phyloP scores from a whole-genome alignment of 2,113 vertebrate genomes.

The Mustelus asterias region DNA sequence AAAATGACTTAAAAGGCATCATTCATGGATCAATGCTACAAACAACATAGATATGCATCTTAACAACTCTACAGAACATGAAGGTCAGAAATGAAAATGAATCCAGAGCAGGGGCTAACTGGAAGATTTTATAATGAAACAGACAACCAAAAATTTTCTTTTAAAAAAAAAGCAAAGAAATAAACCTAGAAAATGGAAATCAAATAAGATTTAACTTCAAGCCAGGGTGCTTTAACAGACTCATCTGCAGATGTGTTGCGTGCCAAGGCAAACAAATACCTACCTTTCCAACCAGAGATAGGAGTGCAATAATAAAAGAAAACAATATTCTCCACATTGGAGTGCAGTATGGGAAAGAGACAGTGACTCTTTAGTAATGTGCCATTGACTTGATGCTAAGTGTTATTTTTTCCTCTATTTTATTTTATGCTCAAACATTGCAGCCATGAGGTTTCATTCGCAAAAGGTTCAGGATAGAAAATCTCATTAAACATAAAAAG shows the following conservation, averaged over 20 bases:
- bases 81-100: conserved; percentile 50
- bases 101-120: conserved; percentile 73
- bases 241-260: conserved; percentile 94
- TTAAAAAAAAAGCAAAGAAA: conserved; percentile 46
- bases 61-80: conserved; percentile 59
- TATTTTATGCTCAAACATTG: conserved; percentile 58
- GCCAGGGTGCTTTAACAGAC: conserved; percentile 97
- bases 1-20: conserved; percentile 50
- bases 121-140: conserved; percentile 64
- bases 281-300: conserved; percentile 95
- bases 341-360: conserved; percentile 85
- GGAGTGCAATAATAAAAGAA: conserved; percentile 95
- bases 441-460: conserved; percentile 51
- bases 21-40: conserved; percentile 67
- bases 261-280: conserved; percentile 91
- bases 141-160: conserved; percentile 53
- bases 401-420: conserved; percentile 55
- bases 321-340: conserved; percentile 94
- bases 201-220: conserved; percentile 84
- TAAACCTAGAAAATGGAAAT: conserved; percentile 42
- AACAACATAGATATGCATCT: conserved; percentile 83
- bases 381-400: conserved; percentile 74
- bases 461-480: conserved; percentile 6
- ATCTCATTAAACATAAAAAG: conserved; percentile 28
- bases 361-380: conserved; percentile 88